Evolutionary conservation across 2,113 vertebrate genomes (phyloP).

Genomic region (Trichomycterus rosablanca): DNA sequence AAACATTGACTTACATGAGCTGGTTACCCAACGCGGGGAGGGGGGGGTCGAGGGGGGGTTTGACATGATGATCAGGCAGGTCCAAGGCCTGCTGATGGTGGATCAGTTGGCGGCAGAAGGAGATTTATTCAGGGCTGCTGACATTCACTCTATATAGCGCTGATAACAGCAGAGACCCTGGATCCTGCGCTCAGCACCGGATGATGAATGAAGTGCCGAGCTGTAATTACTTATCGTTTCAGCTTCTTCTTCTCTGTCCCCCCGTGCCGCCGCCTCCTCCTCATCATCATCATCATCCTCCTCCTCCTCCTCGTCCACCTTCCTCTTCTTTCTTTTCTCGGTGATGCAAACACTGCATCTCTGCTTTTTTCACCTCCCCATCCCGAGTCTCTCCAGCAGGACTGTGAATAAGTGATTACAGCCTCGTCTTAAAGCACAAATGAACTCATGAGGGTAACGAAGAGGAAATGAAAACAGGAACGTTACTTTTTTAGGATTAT

Average conservation of each 20-base stretch:
- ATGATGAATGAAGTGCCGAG: conserved; percentile 83
- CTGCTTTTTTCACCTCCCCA: conserved; percentile 15
- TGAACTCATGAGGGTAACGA: conserved; percentile 23
- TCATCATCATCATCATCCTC: conserved; percentile 67
- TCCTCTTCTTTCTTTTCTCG: conserved; percentile 41
- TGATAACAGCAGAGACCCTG: conserved; percentile 89
- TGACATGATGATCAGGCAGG: conserved; percentile 76
- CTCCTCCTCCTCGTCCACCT: background rate
- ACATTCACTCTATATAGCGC: conserved; percentile 86
- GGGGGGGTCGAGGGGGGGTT: conserved; percentile 31
- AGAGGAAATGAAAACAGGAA: conserved; percentile 20
- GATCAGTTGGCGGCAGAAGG: conserved; percentile 70
- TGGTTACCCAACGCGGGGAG: no score
- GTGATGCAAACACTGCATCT: conserved; percentile 29
- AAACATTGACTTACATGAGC: conserved; percentile 3
- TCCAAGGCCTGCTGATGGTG: conserved; percentile 77
- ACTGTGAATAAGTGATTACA: conserved; percentile 32
- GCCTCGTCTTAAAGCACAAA: conserved; percentile 25
- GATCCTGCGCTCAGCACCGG: conserved; percentile 76
- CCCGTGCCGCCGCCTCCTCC: conserved; percentile 15
- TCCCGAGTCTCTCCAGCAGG: conserved; percentile 1
- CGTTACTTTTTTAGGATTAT: conserved; percentile 5
- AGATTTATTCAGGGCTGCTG: conserved; percentile 92
- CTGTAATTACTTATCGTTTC: conserved; percentile 87
- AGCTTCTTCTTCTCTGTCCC: conserved; percentile 47